These are phyloP conservation scores for Prinia subflava DNA, from an alignment of 2,113 vertebrate species.

Conservation along the genomic window DNA sequence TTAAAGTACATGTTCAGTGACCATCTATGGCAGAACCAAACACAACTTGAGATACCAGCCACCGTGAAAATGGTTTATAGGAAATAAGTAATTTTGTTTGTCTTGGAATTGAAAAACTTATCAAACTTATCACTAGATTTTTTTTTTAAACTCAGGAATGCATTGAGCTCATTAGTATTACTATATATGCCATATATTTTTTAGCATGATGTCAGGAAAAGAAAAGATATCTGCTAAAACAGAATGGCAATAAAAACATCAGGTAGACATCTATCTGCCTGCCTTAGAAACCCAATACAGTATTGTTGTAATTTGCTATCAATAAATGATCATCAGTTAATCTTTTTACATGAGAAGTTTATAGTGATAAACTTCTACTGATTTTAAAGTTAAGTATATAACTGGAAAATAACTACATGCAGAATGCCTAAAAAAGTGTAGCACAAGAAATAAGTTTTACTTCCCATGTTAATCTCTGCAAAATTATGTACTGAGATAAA, in stretches of 20 bases:
- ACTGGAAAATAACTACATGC: not conserved
- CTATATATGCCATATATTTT: not conserved
- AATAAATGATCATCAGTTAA: not conserved
- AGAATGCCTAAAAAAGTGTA: not conserved
- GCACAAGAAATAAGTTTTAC: not conserved
- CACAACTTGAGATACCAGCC: not conserved
- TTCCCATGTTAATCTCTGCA: constrained; percentile 20
- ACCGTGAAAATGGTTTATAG: not conserved
- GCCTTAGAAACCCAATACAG: not conserved
- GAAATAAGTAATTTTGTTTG: not conserved
- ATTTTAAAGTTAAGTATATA: constrained; percentile 28
- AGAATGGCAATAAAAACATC: not conserved
- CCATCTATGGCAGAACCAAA: not conserved
- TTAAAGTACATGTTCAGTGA: not conserved
- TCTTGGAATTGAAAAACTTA: not conserved
- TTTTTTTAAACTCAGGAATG: not conserved
- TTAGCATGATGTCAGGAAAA: not conserved
- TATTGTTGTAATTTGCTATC: not conserved
- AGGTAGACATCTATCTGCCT: not conserved
- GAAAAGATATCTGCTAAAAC: not conserved
- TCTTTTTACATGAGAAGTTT: not conserved
- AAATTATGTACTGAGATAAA: not conserved
- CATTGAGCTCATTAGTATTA: not conserved
- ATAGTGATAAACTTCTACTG: not conserved
- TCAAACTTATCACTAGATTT: not conserved